Evolutionary conservation across 2,797 vertebrate genomes (phyloP), one percentile per base, ranked within the genome.

Genomic region (Chelmon rostratus): DNA sequence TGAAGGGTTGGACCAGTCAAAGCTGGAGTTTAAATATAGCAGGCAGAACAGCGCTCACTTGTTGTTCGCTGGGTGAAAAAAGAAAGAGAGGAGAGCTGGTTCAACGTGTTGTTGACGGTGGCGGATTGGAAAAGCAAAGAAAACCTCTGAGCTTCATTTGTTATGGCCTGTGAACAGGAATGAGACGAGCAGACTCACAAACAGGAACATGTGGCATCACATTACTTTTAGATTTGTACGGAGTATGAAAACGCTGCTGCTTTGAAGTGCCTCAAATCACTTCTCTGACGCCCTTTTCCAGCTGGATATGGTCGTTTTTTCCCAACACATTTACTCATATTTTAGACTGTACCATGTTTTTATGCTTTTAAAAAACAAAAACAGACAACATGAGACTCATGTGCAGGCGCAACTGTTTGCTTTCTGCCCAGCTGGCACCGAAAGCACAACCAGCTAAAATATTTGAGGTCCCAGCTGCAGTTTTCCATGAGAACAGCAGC

Each of bases 21-120:
- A 81, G 38, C 19, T 18, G 65, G 40, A 83, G 84, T 81, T 88
- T 91, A 91, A 91, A 91, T 85, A 78, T 85, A 89, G 74, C 83
- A 37, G 61, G 61, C 57, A 77, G 75, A 73, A 84, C 86, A 83
- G 69, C 37, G 18, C 59, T 42, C 64, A 8, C 77, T 90, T 88
- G 91, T 87, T 75, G 68, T 84, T 75, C 69, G 79, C 46, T 50
- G 37, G 59, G 28, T 42, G 67, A 35, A 68, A 64, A 57, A 64
- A 37, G 13, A 35, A 16, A n/a, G 9, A 67, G 49, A 7, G 7
- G 9, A 62, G 59, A 0, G 21, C 46, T 21, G 65, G 15, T 31
- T 42, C 25, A 37, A 54, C 47, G 6, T 46, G 76, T 42, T 62
- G 46, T 31, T n/a, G 62, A 54, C 23, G 31, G 46, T 42, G 40